Base-by-base conservation (phyloP, 2,113 vertebrate genomes). In the Edolisoma coerulescens region DNA sequence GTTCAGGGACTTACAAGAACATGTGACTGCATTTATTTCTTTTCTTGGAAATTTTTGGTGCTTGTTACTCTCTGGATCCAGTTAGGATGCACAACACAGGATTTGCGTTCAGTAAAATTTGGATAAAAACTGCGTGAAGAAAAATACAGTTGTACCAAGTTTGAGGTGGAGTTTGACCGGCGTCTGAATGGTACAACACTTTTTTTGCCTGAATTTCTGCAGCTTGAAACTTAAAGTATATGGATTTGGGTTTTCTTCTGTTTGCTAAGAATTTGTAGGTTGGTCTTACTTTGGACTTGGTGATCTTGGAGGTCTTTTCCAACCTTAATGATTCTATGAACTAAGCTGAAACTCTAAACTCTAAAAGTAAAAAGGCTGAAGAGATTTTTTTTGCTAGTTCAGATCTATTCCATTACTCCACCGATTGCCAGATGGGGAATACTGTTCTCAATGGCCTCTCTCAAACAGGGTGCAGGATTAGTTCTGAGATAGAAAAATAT, bases 1-100 rank as follows among this genome's bases (percentile, higher is more conserved):
- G 27, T 16, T 86, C 21, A 11, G 33, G 24, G 37, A 57, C 59
- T 53, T 68, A 39, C 0, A 26, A 11, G 32, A 49, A 32, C 17
- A 5, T 21, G 1, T 0, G 2, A 37, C 71, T 68, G 0, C 0
- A 0, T 35, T 56, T 49, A 8, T 71, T 65, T 45, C 22, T 70
- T 91, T 44, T 32, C n/a, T 74, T 41, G 26, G 35, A 35, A 17
- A 3, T 44, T 52, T 53, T 41, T 77, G 37, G 9, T 78, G 12
- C 28, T 65, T 74, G 19, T 65, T 84, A 41, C n/a, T 74, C 0
- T 23, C 54, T 63, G 33, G 26, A 42, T 93, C 76, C 41, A n/a
- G 19, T 60, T 56, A 63, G 64, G 45, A 26, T 73, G 22, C 17
- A 7, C 52, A 64, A 12, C 6, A 2, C 21, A 8, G 13, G 35